Evolutionary conservation across 2,113 vertebrate genomes (phyloP).

Genomic region (Microcebus jonahi): DNA sequence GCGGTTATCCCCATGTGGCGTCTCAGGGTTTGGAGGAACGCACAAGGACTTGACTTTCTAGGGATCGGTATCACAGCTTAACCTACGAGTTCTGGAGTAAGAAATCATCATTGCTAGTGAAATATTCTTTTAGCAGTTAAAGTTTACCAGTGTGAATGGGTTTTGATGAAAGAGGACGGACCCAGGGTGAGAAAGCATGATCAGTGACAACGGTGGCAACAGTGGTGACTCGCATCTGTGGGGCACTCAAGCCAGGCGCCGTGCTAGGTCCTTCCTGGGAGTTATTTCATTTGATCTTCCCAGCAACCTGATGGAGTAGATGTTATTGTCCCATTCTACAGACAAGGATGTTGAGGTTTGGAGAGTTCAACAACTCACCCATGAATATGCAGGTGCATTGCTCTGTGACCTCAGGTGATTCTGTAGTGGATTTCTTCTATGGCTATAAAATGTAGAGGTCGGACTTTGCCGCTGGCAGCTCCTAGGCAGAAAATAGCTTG

Average conservation of each 20-base stretch:
- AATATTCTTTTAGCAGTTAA: rapidly evolving
- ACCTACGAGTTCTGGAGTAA: neutral
- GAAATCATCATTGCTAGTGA: neutral
- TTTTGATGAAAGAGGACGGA: neutral
- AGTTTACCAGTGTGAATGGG: neutral
- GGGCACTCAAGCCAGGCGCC: neutral
- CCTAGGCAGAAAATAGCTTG: neutral
- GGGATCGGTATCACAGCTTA: neutral
- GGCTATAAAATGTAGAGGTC: neutral
- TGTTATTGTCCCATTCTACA: neutral
- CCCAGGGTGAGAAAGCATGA: neutral
- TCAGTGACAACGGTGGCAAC: rapidly evolving
- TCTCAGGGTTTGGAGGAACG: neutral
- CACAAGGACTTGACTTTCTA: neutral
- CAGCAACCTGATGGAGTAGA: rapidly evolving
- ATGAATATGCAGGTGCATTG: rapidly evolving
- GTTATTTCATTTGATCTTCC: neutral
- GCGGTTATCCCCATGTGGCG: rapidly evolving
- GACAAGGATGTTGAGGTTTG: neutral
- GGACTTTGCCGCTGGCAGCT: neutral
- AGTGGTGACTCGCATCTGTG: rapidly evolving
- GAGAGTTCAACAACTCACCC: too few relatives aligned
- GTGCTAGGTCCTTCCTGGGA: neutral
- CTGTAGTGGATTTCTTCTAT: neutral
- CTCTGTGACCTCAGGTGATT: neutral